Conservation (phyloP, 2,797 vertebrate species). For the Hippocampus kuda region DNA sequence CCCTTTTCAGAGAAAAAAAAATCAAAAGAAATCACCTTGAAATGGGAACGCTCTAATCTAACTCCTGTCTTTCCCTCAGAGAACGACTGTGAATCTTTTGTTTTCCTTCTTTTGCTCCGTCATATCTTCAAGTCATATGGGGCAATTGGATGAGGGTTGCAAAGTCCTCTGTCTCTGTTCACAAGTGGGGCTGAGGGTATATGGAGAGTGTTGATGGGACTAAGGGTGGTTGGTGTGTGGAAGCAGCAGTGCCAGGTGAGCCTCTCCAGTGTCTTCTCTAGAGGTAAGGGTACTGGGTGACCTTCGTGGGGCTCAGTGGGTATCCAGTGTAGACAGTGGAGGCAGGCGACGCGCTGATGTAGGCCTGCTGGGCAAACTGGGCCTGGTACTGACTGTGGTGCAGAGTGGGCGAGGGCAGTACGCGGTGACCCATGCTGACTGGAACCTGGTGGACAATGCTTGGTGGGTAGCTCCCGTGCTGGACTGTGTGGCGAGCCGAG, state of each 20-base stretch:
- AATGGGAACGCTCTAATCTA: constrained; percentile 45
- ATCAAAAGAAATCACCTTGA: constrained; percentile 39
- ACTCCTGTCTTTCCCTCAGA: constrained; percentile 41
- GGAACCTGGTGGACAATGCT: constrained; percentile 97
- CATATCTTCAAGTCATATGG: constrained; percentile 67
- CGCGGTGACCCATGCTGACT: constrained; percentile 88
- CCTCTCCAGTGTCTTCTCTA: constrained; percentile 72
- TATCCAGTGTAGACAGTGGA: constrained; percentile 99
- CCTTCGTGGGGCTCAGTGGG: constrained; percentile 97
- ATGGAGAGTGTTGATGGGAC: constrained; percentile 25
- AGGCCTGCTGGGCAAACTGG: constrained; percentile 97
- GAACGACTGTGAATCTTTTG: constrained; percentile 38
- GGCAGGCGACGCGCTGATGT: constrained; percentile 96
- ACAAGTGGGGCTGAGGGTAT: constrained; percentile 49
- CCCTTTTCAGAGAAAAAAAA: constrained; percentile 44
- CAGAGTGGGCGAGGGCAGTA: constrained; percentile 90
- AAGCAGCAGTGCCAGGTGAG: constrained; percentile 58
- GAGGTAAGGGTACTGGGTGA: constrained; percentile 99
- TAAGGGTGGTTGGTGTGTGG: constrained; percentile 21
- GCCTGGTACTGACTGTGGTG: constrained; percentile 95
- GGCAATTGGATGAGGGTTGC: constrained; percentile 59
- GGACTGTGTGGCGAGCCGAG: constrained; percentile 81
- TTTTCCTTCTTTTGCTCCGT: constrained; percentile 42
- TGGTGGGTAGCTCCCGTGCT: constrained; percentile 85
- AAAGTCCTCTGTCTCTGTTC: constrained; percentile 61